Percentiles rank a stretch among this genome's conserved stretches.
Evolutionary conservation across 2,797 vertebrate species (phyloP).

Genomic region (Leuciscus waleckii): DNA sequence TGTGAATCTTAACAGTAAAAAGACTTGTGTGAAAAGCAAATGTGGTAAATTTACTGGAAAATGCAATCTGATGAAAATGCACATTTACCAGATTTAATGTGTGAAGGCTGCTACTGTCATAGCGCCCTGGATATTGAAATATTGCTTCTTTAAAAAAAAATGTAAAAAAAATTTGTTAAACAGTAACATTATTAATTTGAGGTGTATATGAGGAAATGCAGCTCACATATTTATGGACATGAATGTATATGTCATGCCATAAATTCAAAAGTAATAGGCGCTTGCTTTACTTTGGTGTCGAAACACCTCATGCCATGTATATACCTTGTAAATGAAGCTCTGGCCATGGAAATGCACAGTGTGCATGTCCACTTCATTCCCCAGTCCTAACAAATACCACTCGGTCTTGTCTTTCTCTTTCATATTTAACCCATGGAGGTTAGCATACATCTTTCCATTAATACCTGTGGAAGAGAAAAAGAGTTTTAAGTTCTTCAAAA

Average conservation of each 20-base stretch:
- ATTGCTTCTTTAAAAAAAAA: not conserved
- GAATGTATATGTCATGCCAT: not conserved
- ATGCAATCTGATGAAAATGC: not conserved
- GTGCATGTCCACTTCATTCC: conserved; percentile 83
- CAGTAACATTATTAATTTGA: not conserved
- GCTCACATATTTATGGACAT: not conserved
- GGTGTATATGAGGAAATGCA: not conserved
- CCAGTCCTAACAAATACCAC: conserved; percentile 86
- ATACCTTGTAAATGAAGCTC: conserved; percentile 81
- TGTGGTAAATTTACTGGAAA: not conserved
- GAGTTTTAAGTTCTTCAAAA: not conserved
- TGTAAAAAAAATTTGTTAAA: not conserved
- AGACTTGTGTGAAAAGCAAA: not conserved
- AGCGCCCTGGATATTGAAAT: not conserved
- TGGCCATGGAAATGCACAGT: conserved; percentile 87
- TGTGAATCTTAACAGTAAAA: not conserved
- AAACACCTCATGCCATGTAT: not conserved
- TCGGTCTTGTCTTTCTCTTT: conserved; percentile 78
- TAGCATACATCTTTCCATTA: conserved; percentile 85
- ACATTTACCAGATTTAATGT: not conserved
- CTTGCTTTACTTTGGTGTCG: not conserved
- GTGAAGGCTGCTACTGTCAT: not conserved
- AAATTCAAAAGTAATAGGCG: not conserved
- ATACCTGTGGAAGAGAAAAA: conserved; percentile 55
- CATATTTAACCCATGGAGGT: conserved; percentile 82